Conservation (phyloP, 1,140 invertebrate genomes). For the Hirudo medicinalis region DNA sequence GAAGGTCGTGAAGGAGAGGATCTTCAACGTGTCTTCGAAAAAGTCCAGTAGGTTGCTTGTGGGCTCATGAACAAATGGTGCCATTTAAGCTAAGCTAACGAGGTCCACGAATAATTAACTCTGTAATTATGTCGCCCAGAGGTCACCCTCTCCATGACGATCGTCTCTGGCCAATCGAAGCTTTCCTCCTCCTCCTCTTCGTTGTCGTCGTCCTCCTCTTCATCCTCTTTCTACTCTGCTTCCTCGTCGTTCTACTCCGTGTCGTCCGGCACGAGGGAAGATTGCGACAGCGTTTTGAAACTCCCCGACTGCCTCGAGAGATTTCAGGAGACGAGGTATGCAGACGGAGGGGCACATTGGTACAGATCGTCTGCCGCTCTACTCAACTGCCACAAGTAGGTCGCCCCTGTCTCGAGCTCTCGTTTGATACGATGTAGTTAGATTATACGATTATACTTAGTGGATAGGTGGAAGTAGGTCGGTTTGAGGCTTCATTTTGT, state of each 20-base stretch:
- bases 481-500: no score
- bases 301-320: not conserved
- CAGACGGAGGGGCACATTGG: constrained; percentile 48
- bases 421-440: no score
- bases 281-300: not conserved
- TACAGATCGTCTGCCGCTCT: constrained; percentile 54
- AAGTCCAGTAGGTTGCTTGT: no score
- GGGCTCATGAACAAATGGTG: no score
- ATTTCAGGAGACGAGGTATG: constrained; percentile 2
- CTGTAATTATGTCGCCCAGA: not conserved
- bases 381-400: constrained; percentile 51
- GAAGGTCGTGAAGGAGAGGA: not conserved
- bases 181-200: not conserved
- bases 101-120: not conserved
- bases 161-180: not conserved
- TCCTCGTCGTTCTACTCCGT: not conserved
- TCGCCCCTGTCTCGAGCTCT: not conserved
- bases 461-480: no score
- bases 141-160: constrained; percentile 3
- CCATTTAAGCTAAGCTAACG: not conserved
- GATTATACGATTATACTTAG: no score
- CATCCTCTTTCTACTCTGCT: not conserved
- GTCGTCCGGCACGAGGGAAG: not conserved
- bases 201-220: not conserved
- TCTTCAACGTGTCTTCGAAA: no score